phyloP scores from a whole-genome alignment of 2,797 vertebrate genomes.

The Parauchenoglanis punctatus region DNA sequence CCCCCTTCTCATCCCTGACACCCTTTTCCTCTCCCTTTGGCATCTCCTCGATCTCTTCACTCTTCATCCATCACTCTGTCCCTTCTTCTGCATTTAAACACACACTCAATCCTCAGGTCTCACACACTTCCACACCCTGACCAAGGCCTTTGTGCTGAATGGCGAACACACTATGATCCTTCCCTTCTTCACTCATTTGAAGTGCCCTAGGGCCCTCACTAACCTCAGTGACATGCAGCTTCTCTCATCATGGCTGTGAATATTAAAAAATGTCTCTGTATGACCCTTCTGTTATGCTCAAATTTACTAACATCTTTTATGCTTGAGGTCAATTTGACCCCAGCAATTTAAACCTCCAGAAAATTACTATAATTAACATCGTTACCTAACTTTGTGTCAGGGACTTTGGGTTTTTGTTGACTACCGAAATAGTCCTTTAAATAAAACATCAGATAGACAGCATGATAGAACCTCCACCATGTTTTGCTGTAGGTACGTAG shows the following conservation, averaged over 20 bases:
- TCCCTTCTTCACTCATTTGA: neutral
- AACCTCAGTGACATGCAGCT: neutral
- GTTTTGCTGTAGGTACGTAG: too few relatives aligned
- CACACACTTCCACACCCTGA: neutral
- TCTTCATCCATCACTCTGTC: slow-evolving; percentile 36
- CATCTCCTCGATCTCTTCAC: slow-evolving; percentile 45
- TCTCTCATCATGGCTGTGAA: neutral
- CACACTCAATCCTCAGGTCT: slow-evolving; percentile 1
- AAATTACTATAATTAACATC: too few relatives aligned
- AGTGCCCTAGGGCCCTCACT: neutral
- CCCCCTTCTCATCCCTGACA: slow-evolving; percentile 49
- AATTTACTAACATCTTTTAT: too few relatives aligned
- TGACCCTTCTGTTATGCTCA: neutral
- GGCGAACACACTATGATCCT: neutral
- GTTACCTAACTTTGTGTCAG: too few relatives aligned
- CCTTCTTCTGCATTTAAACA: slow-evolving; percentile 31
- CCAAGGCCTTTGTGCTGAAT: slow-evolving; percentile 11
- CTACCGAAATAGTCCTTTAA: too few relatives aligned
- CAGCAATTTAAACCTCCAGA: too few relatives aligned
- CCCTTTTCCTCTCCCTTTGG: slow-evolving; percentile 11
- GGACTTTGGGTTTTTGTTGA: too few relatives aligned
- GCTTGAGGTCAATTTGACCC: too few relatives aligned
- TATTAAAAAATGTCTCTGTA: neutral
- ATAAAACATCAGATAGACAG: too few relatives aligned
- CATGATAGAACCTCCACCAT: too few relatives aligned